A percentile compares a stretch with the other conserved stretches of the same genome.
Evolutionary conservation across 37 sponge, comb jelly and placozoan species (phyloP).

Genomic region (Cliona cf. orientalis): DNA sequence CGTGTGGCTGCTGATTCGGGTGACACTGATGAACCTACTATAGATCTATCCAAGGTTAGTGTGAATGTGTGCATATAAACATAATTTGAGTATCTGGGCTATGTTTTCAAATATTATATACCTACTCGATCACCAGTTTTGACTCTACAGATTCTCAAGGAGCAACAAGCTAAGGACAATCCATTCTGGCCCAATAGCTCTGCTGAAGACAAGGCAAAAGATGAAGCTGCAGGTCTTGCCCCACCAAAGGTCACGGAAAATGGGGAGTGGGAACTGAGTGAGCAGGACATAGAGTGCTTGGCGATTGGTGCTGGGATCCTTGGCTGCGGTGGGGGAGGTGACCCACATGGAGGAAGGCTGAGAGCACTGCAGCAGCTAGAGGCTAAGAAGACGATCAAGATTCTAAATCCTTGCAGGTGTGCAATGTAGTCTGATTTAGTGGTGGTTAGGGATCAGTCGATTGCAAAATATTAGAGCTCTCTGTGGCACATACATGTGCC

Average conservation of each 20-base stretch:
- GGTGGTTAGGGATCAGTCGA: too few relatives aligned
- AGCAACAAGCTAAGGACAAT: constrained; percentile 25
- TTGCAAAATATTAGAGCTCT: not conserved
- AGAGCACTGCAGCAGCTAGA: constrained; percentile 36
- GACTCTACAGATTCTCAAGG: too few relatives aligned
- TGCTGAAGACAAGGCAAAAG: constrained; percentile 40
- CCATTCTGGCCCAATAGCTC: constrained; percentile 69
- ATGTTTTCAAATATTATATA: too few relatives aligned
- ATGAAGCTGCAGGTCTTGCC: constrained; percentile 50
- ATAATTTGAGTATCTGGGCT: too few relatives aligned
- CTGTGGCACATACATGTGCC: not conserved
- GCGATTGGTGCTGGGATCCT: constrained; percentile 84
- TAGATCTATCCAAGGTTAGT: too few relatives aligned
- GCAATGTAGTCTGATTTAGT: too few relatives aligned
- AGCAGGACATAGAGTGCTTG: constrained; percentile 79
- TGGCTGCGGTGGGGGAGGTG: constrained; percentile 94
- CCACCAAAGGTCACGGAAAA: constrained; percentile 23
- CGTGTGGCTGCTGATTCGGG: too few relatives aligned
- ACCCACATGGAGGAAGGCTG: constrained; percentile 63
- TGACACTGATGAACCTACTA: too few relatives aligned
- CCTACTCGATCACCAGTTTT: too few relatives aligned
- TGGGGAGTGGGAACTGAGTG: constrained; percentile 62
- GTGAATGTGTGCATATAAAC: too few relatives aligned
- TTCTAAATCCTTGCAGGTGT: constrained; percentile 69
- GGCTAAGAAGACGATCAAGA: constrained; percentile 53